Base-by-base conservation (phyloP, 2,797 vertebrate species). In the Otolemur crassicaudatus region DNA sequence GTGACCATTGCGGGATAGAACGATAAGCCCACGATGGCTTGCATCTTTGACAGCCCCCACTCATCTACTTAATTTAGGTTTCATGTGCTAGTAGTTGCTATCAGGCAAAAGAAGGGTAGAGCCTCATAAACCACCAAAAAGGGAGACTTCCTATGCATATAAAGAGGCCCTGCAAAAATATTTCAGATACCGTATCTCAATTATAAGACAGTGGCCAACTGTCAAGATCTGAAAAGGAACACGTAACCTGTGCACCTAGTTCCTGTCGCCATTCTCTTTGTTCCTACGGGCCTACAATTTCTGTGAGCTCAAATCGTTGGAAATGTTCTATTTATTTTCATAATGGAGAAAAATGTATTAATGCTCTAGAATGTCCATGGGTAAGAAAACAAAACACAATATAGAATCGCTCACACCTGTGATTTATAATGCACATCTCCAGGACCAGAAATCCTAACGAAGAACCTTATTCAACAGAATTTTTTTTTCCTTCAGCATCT, bases 291-390 rank as follows among this genome's bases (percentile, higher is more conserved):
- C 85, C 85, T 81, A 80, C 29, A 81, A 94, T 96, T 84, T 72
- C 96, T 49, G 95, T 10, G 61, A 91, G 84, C 80, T 22, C 34
- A 83, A 86, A 63, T 73, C 49, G 43, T 63, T 63, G 9, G 90
- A 96, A 93, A 96, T 91, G 60, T 90, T 61, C 95, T 92, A 76
- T 90, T 96, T 90, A 87, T 87, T 95, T 88, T 94, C 87, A 85
- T 89, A 97, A 95, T 92, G 81, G 91, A 97, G 92, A 96, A 97
- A 95, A 94, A 96, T 88, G 92, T 95, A 79, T 77, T 87, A 92
- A 93, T 2, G 13, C 17, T 46, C 29, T 93, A 92, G 70, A 95
- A 96, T 92, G 90, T 85, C 87, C 95, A 84, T 67, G 76, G 70
- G 86, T 95, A 61, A 85, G 77, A 94, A 94, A 94, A 89, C 27